Evolutionary conservation across 2,113 vertebrate genomes (phyloP).

Genomic region (Nothoprocta perdicaria): DNA sequence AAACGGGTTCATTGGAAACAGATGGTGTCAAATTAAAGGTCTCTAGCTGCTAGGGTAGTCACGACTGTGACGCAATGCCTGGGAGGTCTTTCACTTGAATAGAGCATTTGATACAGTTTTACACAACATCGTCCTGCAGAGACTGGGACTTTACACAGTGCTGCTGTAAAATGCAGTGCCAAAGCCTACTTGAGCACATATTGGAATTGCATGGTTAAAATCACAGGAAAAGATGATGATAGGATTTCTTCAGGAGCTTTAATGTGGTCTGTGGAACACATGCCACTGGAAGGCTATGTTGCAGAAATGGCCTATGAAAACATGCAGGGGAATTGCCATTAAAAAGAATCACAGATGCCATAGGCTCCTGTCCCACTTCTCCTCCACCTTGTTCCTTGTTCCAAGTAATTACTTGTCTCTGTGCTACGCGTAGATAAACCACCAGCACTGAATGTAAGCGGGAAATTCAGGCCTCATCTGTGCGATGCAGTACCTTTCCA

Average conservation of each 20-base stretch:
- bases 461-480: constrained; percentile 1
- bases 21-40: neutral
- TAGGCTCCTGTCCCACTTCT: neutral
- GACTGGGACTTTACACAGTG: neutral
- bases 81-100: neutral
- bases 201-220: neutral
- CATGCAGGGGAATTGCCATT: neutral
- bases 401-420: constrained; percentile 47
- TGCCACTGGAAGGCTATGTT: accelerated
- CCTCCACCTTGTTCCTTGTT: constrained; percentile 12
- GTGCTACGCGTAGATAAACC: constrained; percentile 50
- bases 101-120: neutral
- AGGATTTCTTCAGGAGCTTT: neutral
- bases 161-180: neutral
- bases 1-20: constrained; percentile 33
- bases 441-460: neutral
- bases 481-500: neutral
- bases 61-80: neutral
- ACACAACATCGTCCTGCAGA: neutral
- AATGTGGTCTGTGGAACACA: accelerated
- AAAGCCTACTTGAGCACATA: neutral
- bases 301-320: neutral
- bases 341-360: constrained; percentile 13
- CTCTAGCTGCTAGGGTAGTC: neutral
- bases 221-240: neutral